A percentile compares a stretch with the other conserved stretches of the same genome.
Conservation (phyloP, 2,113 vertebrate species). For the Stigmatopora argus region DNA sequence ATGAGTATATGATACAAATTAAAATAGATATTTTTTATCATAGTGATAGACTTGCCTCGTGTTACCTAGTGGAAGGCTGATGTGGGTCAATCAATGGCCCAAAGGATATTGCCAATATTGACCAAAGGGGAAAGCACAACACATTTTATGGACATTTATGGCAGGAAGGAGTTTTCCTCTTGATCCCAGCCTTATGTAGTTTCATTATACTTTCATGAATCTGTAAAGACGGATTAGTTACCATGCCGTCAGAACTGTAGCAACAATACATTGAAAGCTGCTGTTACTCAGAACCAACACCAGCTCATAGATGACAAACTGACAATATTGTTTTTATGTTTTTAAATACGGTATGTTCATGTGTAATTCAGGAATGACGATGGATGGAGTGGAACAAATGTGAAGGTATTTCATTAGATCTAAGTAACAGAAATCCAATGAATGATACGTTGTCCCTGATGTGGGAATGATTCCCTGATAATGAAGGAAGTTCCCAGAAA, state of each 20-base stretch:
- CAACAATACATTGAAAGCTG: not conserved
- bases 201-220: slow-evolving; percentile 4
- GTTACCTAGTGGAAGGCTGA: not conserved
- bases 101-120: slow-evolving; percentile 18
- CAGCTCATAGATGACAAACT: not conserved
- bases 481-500: slow-evolving; percentile 28
- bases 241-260: not conserved
- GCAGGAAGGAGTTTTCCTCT: not conserved
- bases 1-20: not conserved
- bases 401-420: slow-evolving; percentile 38
- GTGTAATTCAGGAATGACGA: slow-evolving; percentile 26
- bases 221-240: not conserved
- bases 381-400: slow-evolving; percentile 46
- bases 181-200: slow-evolving; percentile 1
- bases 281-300: slow-evolving; percentile 8
- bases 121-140: slow-evolving; percentile 13
- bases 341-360: not conserved
- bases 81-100: slow-evolving; percentile 18
- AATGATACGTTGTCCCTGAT: not conserved
- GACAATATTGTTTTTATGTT: slow-evolving; percentile 9
- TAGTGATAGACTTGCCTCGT: not conserved
- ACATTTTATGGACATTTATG: not conserved
- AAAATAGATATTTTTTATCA: not conserved
- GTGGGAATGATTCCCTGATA: slow-evolving; percentile 5
- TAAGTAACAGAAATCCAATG: slow-evolving; percentile 15